Conservation (phyloP, 1,140 invertebrate species). For the Apis cerana region DNA sequence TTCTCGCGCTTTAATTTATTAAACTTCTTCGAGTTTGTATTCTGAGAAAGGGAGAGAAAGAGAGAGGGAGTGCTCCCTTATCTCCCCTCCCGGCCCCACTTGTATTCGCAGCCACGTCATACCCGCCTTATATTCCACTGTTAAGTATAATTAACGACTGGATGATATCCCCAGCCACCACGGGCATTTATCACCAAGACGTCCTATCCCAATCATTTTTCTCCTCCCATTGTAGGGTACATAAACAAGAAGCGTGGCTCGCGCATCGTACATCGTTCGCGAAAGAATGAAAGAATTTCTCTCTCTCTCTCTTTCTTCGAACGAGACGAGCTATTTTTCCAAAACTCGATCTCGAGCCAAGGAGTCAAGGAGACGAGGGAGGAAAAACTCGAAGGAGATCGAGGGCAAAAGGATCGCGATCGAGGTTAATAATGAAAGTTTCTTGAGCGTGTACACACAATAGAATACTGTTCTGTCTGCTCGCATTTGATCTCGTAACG, state of each 20-base stretch:
- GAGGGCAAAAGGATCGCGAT: constrained; percentile 52
- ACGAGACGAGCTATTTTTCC: constrained; percentile 16
- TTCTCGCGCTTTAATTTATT: no score
- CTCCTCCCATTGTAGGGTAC: neutral
- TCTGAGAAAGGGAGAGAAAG: no score
- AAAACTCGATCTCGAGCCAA: neutral
- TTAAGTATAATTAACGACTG: constrained; percentile 14
- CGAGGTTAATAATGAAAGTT: constrained; percentile 66
- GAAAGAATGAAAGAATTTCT: constrained; percentile 41
- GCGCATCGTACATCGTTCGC: neutral
- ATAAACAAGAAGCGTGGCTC: constrained; percentile 23
- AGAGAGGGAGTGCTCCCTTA: no score
- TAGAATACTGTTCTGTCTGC: constrained; percentile 60
- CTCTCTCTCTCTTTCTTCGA: no score
- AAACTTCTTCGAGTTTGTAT: no score
- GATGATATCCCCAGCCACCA: neutral
- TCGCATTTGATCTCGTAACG: constrained; percentile 68
- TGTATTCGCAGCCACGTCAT: neutral
- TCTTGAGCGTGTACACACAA: constrained; percentile 61
- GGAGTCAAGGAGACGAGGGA: neutral
- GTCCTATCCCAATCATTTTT: constrained; percentile 5
- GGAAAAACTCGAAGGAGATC: neutral
- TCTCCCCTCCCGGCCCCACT: no score
- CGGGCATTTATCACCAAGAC: constrained; percentile 19
- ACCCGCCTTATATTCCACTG: neutral